Percentiles rank a stretch among this genome's conserved stretches.
Evolutionary conservation across 1,140 invertebrate species (phyloP).

Genomic region (Choristoneura fumiferana): DNA sequence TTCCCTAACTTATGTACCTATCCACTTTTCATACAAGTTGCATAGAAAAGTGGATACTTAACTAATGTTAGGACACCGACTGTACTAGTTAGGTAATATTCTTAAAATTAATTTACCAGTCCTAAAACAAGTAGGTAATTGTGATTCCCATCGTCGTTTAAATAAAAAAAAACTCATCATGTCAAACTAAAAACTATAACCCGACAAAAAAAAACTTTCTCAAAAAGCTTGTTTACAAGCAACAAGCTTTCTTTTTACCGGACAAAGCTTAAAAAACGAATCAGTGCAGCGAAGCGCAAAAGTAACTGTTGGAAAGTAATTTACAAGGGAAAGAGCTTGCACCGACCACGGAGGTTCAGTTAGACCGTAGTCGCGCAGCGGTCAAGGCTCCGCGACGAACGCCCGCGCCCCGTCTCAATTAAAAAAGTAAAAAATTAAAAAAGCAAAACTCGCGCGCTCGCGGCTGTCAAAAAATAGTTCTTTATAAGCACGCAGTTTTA

Average conservation of each 20-base stretch:
- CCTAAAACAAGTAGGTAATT: too few relatives aligned
- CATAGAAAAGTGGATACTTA: too few relatives aligned
- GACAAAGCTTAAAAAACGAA: constrained; percentile 10
- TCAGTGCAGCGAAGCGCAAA: constrained; percentile 15
- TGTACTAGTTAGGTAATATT: too few relatives aligned
- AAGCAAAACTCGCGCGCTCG: constrained; percentile 50
- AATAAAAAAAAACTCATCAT: too few relatives aligned
- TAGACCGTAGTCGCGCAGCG: constrained; percentile 61
- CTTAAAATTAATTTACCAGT: too few relatives aligned
- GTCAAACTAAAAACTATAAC: too few relatives aligned
- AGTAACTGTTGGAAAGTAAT: constrained; percentile 10
- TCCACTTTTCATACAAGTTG: too few relatives aligned
- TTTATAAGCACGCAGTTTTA: constrained; percentile 22
- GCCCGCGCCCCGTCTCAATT: constrained; percentile 33
- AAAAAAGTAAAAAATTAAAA: constrained; percentile 43
- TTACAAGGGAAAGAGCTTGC: constrained; percentile 28
- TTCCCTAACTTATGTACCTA: too few relatives aligned
- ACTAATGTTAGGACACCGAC: too few relatives aligned
- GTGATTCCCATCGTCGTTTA: too few relatives aligned
- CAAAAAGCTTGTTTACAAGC: constrained; percentile 19
- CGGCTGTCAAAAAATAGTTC: constrained; percentile 50
- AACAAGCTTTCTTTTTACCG: constrained; percentile 19
- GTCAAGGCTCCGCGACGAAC: constrained; percentile 64
- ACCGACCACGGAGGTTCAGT: constrained; percentile 47
- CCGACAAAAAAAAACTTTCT: constrained; percentile 10